Evolutionary conservation across 2,888 invertebrate genomes (phyloP).

Genomic region (Anorthoa munda): DNA sequence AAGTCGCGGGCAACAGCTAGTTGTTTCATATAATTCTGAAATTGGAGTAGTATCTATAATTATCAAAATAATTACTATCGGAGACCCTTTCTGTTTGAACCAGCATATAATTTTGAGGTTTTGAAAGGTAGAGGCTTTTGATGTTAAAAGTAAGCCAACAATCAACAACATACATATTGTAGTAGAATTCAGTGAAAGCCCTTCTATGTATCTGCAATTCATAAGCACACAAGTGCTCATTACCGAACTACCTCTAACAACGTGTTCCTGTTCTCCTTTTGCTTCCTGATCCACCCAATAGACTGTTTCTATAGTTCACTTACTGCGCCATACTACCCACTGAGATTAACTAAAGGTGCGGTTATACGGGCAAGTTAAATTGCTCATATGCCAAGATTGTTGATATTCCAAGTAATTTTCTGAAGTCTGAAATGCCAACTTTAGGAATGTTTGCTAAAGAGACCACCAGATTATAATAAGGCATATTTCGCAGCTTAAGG

Average conservation of each 20-base stretch:
- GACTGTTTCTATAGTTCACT: conserved; percentile 9
- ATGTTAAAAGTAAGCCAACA: not conserved
- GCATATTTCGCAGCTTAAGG: no score
- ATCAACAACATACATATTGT: not conserved
- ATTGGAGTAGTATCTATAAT: no score
- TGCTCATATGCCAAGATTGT: no score
- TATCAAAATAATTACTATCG: no score
- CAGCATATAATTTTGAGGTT: no score
- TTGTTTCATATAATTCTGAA: no score
- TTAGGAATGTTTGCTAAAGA: not conserved
- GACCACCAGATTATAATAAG: not conserved
- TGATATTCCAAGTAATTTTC: not conserved
- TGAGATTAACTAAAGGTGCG: conserved; percentile 35
- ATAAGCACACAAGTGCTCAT: not conserved
- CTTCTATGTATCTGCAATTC: no score
- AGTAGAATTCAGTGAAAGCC: no score
- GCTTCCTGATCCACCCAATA: conserved; percentile 12
- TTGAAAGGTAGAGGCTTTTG: not conserved
- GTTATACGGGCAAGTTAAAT: not conserved
- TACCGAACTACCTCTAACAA: not conserved
- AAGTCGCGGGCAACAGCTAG: no score
- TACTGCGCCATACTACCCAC: conserved; percentile 12
- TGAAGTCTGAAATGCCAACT: not conserved
- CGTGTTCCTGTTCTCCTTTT: not conserved
- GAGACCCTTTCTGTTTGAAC: no score